Percentiles rank a stretch among this genome's conserved stretches.
Evolutionary conservation across 2,797 vertebrate species (phyloP).

Genomic region (Dermochelys coriacea): DNA sequence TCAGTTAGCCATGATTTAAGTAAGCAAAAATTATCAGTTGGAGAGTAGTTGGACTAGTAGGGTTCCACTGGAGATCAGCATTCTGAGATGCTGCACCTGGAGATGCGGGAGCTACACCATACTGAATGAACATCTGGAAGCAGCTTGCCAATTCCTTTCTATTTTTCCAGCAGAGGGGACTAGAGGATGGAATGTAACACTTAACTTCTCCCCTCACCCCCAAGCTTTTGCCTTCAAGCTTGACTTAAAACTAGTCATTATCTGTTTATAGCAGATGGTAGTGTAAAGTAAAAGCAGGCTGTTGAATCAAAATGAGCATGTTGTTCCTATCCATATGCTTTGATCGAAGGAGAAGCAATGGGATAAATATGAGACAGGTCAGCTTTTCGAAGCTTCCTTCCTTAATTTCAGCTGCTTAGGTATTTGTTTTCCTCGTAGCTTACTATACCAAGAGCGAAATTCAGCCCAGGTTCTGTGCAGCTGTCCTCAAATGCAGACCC

Average conservation of each 20-base stretch:
- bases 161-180: not conserved
- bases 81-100: not conserved
- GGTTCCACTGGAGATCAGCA: not conserved
- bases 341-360: not conserved
- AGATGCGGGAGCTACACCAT: not conserved
- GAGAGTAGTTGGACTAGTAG: not conserved
- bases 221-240: not conserved
- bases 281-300: not conserved
- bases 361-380: slow-evolving; percentile 7
- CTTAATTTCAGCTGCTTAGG: not conserved
- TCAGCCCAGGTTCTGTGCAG: not conserved
- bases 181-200: not conserved
- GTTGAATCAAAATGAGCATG: slow-evolving; percentile 4
- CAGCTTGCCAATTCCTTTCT: not conserved
- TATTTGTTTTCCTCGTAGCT: not conserved
- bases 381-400: not conserved
- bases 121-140: not conserved
- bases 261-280: slow-evolving; percentile 2
- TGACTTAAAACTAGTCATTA: slow-evolving; percentile 25
- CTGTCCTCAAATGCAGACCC: not conserved
- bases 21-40: not conserved
- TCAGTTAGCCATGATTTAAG: not conserved
- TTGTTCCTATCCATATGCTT: not conserved
- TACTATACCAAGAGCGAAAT: not conserved
- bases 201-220: not conserved